Percentiles rank a stretch among this genome's conserved stretches.
These are phyloP conservation scores for Tinea semifulvella DNA, from an alignment of 2,888 invertebrate species.

Conservation along the genomic window DNA sequence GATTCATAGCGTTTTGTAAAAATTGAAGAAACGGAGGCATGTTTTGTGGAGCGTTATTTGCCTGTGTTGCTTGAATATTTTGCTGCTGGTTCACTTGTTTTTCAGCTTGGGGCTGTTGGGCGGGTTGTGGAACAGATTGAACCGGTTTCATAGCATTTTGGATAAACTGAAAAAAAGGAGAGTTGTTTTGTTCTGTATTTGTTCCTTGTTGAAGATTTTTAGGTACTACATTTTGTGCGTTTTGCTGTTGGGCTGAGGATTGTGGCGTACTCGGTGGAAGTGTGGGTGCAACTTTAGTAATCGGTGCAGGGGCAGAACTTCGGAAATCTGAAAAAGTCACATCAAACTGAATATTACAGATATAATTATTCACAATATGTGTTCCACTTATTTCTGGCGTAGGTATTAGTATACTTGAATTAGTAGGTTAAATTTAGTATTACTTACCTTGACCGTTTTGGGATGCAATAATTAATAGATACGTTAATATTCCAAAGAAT, in stretches of 20 bases:
- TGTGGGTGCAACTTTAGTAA: not conserved
- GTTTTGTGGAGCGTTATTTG: not conserved
- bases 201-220: no score
- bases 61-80: not conserved
- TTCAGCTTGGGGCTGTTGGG: no score
- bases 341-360: not conserved
- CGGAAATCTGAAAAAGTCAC: not conserved
- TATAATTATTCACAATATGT: not conserved
- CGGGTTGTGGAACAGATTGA: not conserved
- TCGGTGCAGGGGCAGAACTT: conserved; percentile 2
- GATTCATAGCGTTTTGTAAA: not conserved
- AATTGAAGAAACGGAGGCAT: not conserved
- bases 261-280: not conserved
- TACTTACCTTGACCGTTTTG: no score
- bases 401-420: not conserved
- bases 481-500: no score
- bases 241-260: not conserved
- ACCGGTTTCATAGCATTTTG: not conserved
- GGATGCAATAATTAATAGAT: no score
- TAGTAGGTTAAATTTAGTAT: no score
- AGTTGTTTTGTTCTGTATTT: no score
- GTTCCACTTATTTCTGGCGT: not conserved
- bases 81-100: not conserved
- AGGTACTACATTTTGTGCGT: no score
- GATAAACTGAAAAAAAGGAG: not conserved